These are phyloP conservation scores for Gnatocerus cornutus DNA, from an alignment of 2,888 invertebrate species.

Conservation along the genomic window DNA sequence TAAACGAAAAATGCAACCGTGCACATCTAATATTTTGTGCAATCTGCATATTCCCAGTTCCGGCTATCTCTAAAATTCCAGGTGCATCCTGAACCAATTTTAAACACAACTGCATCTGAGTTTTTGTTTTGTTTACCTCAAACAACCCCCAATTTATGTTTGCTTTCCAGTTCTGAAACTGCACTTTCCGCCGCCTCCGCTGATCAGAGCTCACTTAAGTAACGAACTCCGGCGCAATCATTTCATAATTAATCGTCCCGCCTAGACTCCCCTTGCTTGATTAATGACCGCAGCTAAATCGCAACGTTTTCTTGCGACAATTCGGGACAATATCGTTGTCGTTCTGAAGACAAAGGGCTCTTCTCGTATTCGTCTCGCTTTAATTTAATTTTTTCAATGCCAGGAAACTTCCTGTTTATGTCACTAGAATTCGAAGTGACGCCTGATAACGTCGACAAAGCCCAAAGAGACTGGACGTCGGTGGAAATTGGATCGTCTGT, in stretches of 20 bases:
- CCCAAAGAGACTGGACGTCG: not conserved
- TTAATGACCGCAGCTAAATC: constrained; percentile 28
- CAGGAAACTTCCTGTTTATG: constrained; percentile 1
- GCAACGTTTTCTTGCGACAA: constrained; percentile 27
- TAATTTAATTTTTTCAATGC: constrained; percentile 9
- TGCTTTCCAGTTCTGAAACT: not conserved
- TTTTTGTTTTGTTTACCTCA: not conserved
- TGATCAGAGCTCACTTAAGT: not conserved
- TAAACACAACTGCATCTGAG: not conserved
- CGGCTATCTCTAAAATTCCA: not conserved
- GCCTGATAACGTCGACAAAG: constrained; percentile 2
- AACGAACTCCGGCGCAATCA: constrained; percentile 15
- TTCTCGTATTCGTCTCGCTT: not conserved
- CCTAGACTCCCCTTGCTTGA: constrained; percentile 11
- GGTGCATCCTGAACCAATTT: not conserved
- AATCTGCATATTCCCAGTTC: not conserved
- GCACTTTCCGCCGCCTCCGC: not conserved
- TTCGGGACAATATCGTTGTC: constrained; percentile 18
- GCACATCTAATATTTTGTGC: not conserved
- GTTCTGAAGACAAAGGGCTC: not conserved
- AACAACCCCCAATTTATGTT: not conserved
- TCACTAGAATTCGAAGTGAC: constrained; percentile 1
- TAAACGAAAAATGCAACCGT: not conserved
- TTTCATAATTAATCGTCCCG: constrained; percentile 26
- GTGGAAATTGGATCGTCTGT: constrained; percentile 1